phyloP scores from a whole-genome alignment of 2,888 invertebrate genomes.

The Calameuta pallipes region DNA sequence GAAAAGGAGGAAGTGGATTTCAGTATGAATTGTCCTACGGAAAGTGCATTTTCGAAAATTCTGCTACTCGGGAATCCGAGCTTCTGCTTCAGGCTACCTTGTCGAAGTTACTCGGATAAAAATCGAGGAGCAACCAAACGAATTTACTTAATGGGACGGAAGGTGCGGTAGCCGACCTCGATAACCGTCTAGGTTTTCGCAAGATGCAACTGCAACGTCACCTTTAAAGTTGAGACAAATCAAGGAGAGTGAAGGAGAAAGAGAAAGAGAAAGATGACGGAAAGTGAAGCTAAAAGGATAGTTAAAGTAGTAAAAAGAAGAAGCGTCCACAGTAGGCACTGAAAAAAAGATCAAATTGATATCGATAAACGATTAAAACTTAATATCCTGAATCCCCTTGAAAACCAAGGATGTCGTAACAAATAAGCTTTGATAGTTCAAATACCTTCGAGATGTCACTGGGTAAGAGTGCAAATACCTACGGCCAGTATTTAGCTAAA shows the following conservation, averaged over 20 bases:
- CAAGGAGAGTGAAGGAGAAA: neutral
- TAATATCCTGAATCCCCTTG: neutral
- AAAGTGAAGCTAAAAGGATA: neutral
- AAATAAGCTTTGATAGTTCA: neutral
- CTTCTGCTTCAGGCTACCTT: neutral
- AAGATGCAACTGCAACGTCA: neutral
- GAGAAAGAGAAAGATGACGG: neutral
- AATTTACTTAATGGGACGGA: neutral
- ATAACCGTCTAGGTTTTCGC: neutral
- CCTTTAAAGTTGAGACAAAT: neutral
- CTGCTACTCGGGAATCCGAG: neutral
- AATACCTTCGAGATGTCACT: neutral
- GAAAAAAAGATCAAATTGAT: neutral
- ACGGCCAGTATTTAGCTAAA: neutral
- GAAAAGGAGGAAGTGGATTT: constrained; percentile 7
- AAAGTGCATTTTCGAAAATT: constrained; percentile 13
- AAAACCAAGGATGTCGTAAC: constrained; percentile 5
- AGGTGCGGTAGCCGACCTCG: neutral
- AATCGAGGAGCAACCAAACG: neutral
- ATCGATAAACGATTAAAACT: neutral
- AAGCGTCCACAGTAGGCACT: neutral
- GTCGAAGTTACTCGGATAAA: neutral
- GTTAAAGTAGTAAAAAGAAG: neutral
- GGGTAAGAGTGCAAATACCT: neutral
- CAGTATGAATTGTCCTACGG: constrained; percentile 14